Base-by-base conservation (phyloP, 2,113 vertebrate genomes). In the Mobula birostris region DNA sequence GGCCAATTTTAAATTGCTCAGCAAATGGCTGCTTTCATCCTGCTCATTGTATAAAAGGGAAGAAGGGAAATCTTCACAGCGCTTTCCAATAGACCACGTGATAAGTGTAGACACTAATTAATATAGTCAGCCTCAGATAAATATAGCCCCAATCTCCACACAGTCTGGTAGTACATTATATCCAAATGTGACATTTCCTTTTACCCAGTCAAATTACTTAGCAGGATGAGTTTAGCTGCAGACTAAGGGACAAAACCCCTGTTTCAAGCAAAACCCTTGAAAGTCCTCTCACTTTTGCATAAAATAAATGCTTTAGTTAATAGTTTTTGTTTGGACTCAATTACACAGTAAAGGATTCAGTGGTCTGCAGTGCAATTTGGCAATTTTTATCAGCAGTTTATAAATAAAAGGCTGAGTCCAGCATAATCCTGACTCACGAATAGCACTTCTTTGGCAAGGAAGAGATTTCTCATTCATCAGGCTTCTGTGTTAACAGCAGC, bases 241-340 rank as follows among this genome's bases (percentile, higher is more conserved):
- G 1, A 66, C 32, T n/a, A 29, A 66, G 29, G 2, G 1, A 19
- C 15, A 90, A 19, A 90, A 68, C 6, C 36, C 21, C 82, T 90
- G 85, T 6, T 66, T 66, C 85, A 66, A 32, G 61, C 85, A 63
- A 61, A 29, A 66, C 19, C 11, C n/a, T 90, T 32, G 61, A 32
- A 32, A 32, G 85, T 19, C 85, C 32, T n/a, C 63, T 66, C 29
- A 90, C 29, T 90, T 90, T 32, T 90, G 61, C 40, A 8, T 32
- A 90, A 90, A 90, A 90, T 90, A 90, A 90, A 68, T 90, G 85
- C 66, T 90, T 66, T 32, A 66, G 61, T 66, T 90, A 66, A 90
- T 90, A 15, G 66, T 90, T 88, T 61, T 6, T 63, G 85, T 88
- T 88, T 88, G 85, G 61, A 5, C 63, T 88, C 85, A 88, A 88